These are phyloP conservation scores for Poecile montanus DNA, from an alignment of 2,797 vertebrate species.

Conservation along the genomic window DNA sequence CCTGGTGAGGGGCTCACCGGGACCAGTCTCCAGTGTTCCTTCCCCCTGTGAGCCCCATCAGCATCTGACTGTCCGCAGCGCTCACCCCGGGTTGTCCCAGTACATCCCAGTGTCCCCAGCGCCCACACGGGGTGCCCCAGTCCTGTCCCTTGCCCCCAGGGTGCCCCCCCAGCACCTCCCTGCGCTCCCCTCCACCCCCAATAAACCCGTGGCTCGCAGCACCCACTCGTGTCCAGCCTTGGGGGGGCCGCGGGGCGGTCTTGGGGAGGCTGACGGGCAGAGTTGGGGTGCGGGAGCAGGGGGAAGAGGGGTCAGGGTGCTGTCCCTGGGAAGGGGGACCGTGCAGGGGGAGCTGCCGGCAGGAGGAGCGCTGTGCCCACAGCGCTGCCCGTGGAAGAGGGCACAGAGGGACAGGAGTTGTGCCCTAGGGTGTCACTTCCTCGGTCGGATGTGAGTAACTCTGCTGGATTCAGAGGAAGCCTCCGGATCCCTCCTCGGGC, in stretches of 20 bases:
- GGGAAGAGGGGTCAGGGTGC: background rate
- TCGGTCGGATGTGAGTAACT: background rate
- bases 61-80: background rate
- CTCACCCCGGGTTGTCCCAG: background rate
- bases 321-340: background rate
- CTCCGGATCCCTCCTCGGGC: background rate
- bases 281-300: background rate
- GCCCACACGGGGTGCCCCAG: no score
- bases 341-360: background rate
- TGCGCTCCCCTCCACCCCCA: background rate
- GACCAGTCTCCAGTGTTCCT: no score
- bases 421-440: background rate
- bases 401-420: background rate
- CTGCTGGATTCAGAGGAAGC: background rate
- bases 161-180: no score
- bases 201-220: background rate
- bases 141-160: no score
- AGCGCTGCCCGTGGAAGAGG: background rate
- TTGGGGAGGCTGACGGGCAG: no score
- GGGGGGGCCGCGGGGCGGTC: fast-evolving
- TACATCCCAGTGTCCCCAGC: background rate
- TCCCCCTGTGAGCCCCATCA: background rate
- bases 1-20: background rate
- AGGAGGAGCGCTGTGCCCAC: background rate
- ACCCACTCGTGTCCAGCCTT: background rate